Evolutionary conservation across 2,888 invertebrate species (phyloP), one percentile per base, ranked within the genome.

Genomic region (Zaprionus lineosus): DNA sequence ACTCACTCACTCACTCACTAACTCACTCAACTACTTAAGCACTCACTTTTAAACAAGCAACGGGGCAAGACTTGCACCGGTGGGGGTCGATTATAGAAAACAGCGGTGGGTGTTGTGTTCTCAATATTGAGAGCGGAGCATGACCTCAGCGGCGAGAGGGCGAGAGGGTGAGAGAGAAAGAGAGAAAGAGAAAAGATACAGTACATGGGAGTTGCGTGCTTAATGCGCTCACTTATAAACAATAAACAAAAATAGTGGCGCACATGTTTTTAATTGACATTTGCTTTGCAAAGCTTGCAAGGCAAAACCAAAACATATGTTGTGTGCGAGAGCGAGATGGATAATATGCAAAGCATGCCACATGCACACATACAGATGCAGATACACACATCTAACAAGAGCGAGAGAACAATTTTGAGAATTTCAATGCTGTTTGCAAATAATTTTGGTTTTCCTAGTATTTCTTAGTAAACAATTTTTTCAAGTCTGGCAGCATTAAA

Each of bases 241-340:
- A 83, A 85, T 81, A 83, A 78, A 83, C 82, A 83, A 83, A 72
- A 79, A 75, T 76, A 82, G 72, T 74, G 67, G 71, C 74, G 83
- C 78, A 78, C 79, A 81, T 81, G 79, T 84, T 81, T 84, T 84
- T 82, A 81, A 84, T 84, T 81, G 84, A 62, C 65, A 68, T 73
- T 74, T 67, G 53, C 46, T 72, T 65, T 61, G 46, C 39, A 61
- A 50, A 60, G 73, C 68, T 71, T 19, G 34, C 60, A 60, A 57
- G 46, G 62, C 59, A 44, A 56, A 61, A 26, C 16, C 62, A 58
- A 82, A 79, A 78, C 84, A 84, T 76, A 59, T 83, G 84, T 76
- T 66, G 40, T 55, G 33, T 16, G 55, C 9, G 26, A 21, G 46
- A 60, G 50, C 5, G 59, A 58, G 62, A 41, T 15, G 29, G 48